Evolutionary conservation across 1,140 invertebrate species (phyloP).

Genomic region (Ostrea edulis): DNA sequence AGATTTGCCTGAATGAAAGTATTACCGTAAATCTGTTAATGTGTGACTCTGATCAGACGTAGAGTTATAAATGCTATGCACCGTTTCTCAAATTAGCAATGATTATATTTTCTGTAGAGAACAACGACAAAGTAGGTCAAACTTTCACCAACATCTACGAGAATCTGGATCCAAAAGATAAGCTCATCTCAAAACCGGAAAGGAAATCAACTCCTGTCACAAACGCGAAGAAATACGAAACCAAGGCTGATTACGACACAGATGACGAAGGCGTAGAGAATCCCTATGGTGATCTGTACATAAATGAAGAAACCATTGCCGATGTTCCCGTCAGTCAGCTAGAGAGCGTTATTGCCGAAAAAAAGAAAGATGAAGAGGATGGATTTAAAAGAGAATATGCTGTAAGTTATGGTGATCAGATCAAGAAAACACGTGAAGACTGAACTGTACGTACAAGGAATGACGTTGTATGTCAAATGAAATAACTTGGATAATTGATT

Average conservation of each 20-base stretch:
- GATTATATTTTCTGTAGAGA: background rate
- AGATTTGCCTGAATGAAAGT: too few relatives aligned
- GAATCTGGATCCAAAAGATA: background rate
- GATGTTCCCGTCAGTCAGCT: background rate
- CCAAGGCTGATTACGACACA: background rate
- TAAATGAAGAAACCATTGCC: background rate
- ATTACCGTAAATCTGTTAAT: too few relatives aligned
- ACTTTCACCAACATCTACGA: background rate
- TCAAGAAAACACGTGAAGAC: background rate
- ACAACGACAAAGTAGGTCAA: background rate
- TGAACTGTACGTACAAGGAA: background rate
- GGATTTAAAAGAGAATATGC: slow-evolving; percentile 22
- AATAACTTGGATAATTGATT: background rate
- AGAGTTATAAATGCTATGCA: too few relatives aligned
- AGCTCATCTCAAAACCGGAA: background rate
- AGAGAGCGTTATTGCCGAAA: background rate
- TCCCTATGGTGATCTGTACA: slow-evolving; percentile 1
- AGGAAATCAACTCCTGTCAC: background rate
- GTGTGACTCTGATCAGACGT: too few relatives aligned
- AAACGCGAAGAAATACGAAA: background rate
- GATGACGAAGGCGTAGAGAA: slow-evolving; percentile 21
- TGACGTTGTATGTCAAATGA: too few relatives aligned
- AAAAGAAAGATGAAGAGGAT: background rate
- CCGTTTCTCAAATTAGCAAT: too few relatives aligned
- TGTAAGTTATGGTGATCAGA: background rate